Percentiles rank a stretch among this genome's conserved stretches.
phyloP scores from a whole-genome alignment of 2,888 invertebrate species.

The Nysson spinosus region DNA sequence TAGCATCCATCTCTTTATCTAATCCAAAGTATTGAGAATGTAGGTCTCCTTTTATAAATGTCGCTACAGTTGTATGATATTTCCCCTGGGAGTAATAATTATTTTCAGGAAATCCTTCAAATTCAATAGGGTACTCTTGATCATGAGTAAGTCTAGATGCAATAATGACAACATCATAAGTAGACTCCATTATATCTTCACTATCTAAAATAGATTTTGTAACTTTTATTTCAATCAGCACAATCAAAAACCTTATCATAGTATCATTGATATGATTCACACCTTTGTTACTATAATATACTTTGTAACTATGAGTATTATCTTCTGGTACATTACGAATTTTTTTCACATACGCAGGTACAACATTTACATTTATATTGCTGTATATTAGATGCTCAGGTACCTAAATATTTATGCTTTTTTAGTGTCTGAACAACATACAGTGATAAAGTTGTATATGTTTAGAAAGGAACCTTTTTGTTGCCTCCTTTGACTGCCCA shows the following conservation, averaged over 20 bases:
- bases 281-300: slow-evolving; percentile 64
- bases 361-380: slow-evolving; percentile 61
- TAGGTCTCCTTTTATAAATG: slow-evolving; percentile 79
- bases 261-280: slow-evolving; percentile 10
- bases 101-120: slow-evolving; percentile 75
- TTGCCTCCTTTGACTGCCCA: slow-evolving; percentile 83
- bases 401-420: slow-evolving; percentile 61
- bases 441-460: not conserved
- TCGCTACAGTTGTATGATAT: slow-evolving; percentile 80
- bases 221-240: not conserved
- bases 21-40: slow-evolving; percentile 77
- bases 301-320: slow-evolving; percentile 58
- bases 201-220: slow-evolving; percentile 56
- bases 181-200: slow-evolving; percentile 47
- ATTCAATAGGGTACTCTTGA: slow-evolving; percentile 75
- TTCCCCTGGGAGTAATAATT: slow-evolving; percentile 71
- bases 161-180: slow-evolving; percentile 81
- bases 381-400: slow-evolving; percentile 66
- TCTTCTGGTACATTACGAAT: slow-evolving; percentile 53
- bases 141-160: slow-evolving; percentile 79
- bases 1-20: slow-evolving; percentile 68
- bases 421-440: not conserved
- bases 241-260: slow-evolving; percentile 6
- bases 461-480: slow-evolving; percentile 73
- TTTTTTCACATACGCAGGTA: slow-evolving; percentile 63